A percentile compares a stretch with the other conserved stretches of the same genome.
Conservation (phyloP, 2,797 vertebrate genomes). For the Scomberomorus guttatus region DNA sequence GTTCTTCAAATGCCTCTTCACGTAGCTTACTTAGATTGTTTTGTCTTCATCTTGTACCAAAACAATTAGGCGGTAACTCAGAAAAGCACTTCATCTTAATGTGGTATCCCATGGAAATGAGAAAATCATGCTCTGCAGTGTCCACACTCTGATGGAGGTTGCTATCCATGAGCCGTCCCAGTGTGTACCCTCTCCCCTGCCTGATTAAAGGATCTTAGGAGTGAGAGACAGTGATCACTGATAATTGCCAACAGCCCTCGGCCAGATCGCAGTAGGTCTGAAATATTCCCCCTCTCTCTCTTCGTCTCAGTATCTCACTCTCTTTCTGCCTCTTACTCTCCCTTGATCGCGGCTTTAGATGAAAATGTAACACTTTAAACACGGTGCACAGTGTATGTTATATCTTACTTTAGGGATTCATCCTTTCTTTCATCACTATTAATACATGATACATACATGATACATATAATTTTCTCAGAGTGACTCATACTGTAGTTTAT, state of each 20-base stretch:
- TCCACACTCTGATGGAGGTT: constrained; percentile 44
- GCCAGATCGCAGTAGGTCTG: constrained; percentile 10
- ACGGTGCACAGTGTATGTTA: not conserved
- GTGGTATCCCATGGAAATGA: constrained; percentile 52
- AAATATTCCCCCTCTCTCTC: not conserved
- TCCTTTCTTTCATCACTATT: constrained; percentile 14
- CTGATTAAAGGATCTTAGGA: constrained; percentile 46
- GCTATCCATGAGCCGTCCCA: constrained; percentile 40
- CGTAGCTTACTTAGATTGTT: constrained; percentile 47
- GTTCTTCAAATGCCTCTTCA: constrained; percentile 58
- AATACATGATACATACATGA: constrained; percentile 19
- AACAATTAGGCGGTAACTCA: constrained; percentile 60
- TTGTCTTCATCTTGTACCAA: constrained; percentile 59
- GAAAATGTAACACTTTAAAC: constrained; percentile 25
- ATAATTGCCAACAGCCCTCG: constrained; percentile 36
- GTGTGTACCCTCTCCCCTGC: constrained; percentile 25
- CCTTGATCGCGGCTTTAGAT: constrained; percentile 6
- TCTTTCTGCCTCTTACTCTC: not conserved
- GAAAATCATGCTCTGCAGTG: constrained; percentile 50
- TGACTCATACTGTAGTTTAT: constrained; percentile 12
- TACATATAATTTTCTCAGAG: constrained; percentile 20
- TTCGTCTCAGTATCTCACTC: not conserved
- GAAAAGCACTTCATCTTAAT: constrained; percentile 61
- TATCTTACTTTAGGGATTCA: constrained; percentile 8
- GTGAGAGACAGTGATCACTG: constrained; percentile 57